A percentile compares a stretch with the other conserved stretches of the same genome.
Evolutionary conservation across 2,888 invertebrate species (phyloP).

Genomic region (Meta bourneti): DNA sequence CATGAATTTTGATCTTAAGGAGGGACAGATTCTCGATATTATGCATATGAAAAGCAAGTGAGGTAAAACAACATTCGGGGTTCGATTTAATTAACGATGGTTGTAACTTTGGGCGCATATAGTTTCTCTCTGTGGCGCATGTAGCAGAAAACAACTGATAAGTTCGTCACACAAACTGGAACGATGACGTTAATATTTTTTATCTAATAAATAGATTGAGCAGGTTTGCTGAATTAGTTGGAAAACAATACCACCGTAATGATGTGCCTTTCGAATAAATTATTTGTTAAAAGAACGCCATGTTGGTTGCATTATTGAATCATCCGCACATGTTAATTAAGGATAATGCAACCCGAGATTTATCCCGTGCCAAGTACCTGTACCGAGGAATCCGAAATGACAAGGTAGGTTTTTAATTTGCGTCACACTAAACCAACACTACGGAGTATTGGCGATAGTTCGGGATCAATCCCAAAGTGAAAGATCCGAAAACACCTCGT

Average conservation of each 20-base stretch:
- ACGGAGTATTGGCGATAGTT: no score
- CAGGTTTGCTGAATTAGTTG: background rate
- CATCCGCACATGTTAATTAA: no score
- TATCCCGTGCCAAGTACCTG: no score
- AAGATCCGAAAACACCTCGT: no score
- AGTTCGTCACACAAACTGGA: background rate
- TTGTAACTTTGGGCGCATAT: background rate
- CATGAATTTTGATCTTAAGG: background rate
- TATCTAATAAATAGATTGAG: background rate
- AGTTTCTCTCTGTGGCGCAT: background rate
- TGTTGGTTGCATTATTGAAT: no score
- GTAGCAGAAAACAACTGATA: background rate
- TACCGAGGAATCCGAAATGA: no score
- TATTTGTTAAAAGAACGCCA: no score
- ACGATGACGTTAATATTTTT: background rate
- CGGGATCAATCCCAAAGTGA: no score
- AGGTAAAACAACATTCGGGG: background rate
- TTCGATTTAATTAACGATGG: background rate
- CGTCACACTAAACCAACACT: no score
- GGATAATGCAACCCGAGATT: no score
- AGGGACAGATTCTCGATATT: conserved; percentile 11
- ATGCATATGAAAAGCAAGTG: background rate
- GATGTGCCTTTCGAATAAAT: no score
- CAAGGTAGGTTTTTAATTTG: no score
- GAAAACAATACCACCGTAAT: background rate